A percentile compares a stretch with the other conserved stretches of the same genome.
These are phyloP conservation scores for Junonia oenone DNA, from an alignment of 2,888 invertebrate genomes.

Conservation along the genomic window DNA sequence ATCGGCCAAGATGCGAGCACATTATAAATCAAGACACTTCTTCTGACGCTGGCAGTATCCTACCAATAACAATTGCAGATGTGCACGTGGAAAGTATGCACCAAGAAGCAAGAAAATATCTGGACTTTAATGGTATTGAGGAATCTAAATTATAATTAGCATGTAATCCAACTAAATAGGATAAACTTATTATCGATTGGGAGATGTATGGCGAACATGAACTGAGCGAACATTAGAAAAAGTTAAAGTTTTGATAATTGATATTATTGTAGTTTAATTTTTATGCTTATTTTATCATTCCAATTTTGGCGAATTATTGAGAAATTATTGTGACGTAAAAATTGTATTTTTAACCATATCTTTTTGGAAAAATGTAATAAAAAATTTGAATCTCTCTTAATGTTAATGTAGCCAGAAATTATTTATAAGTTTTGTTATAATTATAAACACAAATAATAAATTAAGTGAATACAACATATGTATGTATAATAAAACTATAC, in stretches of 20 bases:
- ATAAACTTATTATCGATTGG: too few species aligned
- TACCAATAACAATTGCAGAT: slow-evolving; percentile 62
- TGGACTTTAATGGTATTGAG: slow-evolving; percentile 43
- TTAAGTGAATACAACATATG: neutral
- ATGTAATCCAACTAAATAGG: neutral
- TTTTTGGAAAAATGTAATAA: slow-evolving; percentile 2
- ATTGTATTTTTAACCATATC: neutral
- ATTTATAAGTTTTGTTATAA: slow-evolving; percentile 1
- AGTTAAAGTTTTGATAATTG: too few species aligned
- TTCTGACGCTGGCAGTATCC: slow-evolving; percentile 43
- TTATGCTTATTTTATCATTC: too few species aligned
- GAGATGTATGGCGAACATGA: too few species aligned
- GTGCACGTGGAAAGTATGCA: slow-evolving; percentile 49
- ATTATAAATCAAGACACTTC: slow-evolving; percentile 58
- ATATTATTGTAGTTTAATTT: too few species aligned
- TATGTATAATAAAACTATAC: slow-evolving; percentile 8
- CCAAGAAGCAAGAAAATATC: slow-evolving; percentile 41
- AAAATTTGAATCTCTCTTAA: slow-evolving; percentile 26
- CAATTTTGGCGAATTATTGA: neutral
- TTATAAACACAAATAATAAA: neutral
- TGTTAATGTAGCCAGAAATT: slow-evolving; percentile 13
- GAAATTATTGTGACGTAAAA: neutral
- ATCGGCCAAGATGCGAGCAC: slow-evolving; percentile 54
- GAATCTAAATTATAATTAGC: slow-evolving; percentile 59
- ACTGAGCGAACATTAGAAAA: too few species aligned